Base-by-base conservation (phyloP, 30 jellyfish, hydroid and myxozoan species). In the Aurelia aurita complex sp. Pacific region DNA sequence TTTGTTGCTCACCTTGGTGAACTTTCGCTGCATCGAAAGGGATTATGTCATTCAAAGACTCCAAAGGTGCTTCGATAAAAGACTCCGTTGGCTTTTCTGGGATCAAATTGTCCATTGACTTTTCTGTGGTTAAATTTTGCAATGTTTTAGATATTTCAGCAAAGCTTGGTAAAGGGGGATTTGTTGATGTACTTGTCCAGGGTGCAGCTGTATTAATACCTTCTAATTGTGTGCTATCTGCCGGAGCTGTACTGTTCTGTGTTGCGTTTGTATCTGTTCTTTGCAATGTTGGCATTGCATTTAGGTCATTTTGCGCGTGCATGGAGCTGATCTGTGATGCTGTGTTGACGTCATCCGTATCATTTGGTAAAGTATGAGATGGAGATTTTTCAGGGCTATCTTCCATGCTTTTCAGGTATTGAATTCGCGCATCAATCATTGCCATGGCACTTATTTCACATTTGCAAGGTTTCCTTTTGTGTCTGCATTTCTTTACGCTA, bases 381-480 rank as follows among this genome's bases (percentile, higher is more conserved):
- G 57, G 14, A 4, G 57, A 46, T 9, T 46, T 46, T 46, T 46
- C 57, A 46, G 70, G 70, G 9, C 36, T 61, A 17, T 23, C 40
- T 61, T 61, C 70, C 13, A 17, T n/a, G 36, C 32, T 61, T 16
- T 65, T 65, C 11, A 19, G 80, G 60, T 64, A 14, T 32, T 64
- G 63, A 15, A 79, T 15, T 18, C 50, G 9, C 1, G 80, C 80
- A 57, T 43, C 61, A 16, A 59, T 60, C 46, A 35, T 63, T 33
- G 50, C 36, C 35, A 71, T 79, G 16, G 83, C 77, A 18, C 61
- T 76, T 19, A 57, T 19, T 36, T 81, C 90, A 42, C 90, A 81
- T 6, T 74, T 73, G 69, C 90, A 81, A 32, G 90, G 90, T 38
- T 74, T 68, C 40, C 90, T 70, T 40, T 81, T 81, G 55, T 81